phyloP scores from a whole-genome alignment of 2,797 vertebrate species.

The Taeniopygia guttata region DNA sequence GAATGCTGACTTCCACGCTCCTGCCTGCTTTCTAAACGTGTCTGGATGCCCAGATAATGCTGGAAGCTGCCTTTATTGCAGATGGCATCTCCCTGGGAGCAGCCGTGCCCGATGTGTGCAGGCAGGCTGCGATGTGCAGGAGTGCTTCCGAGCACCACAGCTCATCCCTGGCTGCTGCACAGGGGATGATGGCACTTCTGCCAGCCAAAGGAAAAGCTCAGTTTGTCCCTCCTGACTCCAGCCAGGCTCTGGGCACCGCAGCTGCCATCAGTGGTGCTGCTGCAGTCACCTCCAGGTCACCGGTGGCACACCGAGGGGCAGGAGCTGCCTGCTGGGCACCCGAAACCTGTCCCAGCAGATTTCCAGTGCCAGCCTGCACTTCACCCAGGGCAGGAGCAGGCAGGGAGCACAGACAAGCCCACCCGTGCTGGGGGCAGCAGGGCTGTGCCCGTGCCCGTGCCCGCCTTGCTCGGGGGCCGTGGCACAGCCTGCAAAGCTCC shows the following conservation, averaged over 20 bases:
- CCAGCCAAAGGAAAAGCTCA: neutral
- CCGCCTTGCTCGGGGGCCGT: neutral
- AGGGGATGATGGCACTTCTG: neutral
- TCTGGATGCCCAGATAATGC: neutral
- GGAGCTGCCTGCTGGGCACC: neutral
- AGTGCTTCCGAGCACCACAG: neutral
- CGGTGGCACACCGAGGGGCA: fast-evolving
- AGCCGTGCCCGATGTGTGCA: constrained; percentile 12
- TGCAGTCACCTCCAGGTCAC: neutral
- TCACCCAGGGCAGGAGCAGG: neutral
- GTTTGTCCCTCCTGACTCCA: neutral
- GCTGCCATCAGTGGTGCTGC: too few species aligned
- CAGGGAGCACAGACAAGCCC: neutral
- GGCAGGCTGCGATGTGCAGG: neutral
- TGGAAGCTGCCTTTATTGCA: constrained; percentile 20
- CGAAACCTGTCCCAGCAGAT: neutral
- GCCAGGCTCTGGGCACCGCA: neutral
- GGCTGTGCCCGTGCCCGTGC: fast-evolving
- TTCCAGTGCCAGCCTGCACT: neutral
- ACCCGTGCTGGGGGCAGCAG: neutral
- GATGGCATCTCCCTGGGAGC: constrained; percentile 33
- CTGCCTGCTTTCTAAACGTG: constrained; percentile 8
- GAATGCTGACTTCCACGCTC: neutral
- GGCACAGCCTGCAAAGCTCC: neutral
- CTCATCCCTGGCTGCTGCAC: neutral